These are phyloP conservation scores for Unio pictorum DNA, from an alignment of 2,888 invertebrate species.

Conservation along the genomic window DNA sequence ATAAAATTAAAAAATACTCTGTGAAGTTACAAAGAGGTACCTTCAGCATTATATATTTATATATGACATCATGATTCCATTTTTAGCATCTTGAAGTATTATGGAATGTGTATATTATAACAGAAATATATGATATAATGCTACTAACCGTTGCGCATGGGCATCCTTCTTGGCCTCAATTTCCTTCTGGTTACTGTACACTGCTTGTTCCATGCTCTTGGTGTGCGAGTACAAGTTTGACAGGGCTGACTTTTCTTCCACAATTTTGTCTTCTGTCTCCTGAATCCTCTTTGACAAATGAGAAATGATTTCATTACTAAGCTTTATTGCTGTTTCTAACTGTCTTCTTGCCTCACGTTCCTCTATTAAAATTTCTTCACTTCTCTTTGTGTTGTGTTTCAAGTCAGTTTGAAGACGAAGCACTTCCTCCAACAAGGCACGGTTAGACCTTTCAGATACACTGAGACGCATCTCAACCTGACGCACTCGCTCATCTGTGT, in stretches of 20 bases:
- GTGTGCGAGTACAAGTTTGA: constrained; percentile 63
- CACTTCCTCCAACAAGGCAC: constrained; percentile 70
- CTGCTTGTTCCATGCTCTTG: constrained; percentile 66
- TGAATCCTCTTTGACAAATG: constrained; percentile 63
- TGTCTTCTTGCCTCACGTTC: constrained; percentile 64
- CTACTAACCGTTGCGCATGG: constrained; percentile 53
- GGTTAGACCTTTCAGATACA: constrained; percentile 69
- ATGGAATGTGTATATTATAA: too few relatives aligned
- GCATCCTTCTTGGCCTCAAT: constrained; percentile 57
- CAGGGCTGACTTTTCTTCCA: constrained; percentile 64
- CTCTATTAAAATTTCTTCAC: constrained; percentile 64
- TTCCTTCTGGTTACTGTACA: constrained; percentile 66
- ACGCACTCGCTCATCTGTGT: constrained; percentile 57
- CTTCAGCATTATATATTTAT: not conserved
- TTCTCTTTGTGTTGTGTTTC: constrained; percentile 54
- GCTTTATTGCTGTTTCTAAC: constrained; percentile 63
- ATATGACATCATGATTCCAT: not conserved
- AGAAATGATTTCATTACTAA: constrained; percentile 64
- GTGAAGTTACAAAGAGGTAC: too few relatives aligned
- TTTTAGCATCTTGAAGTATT: not conserved
- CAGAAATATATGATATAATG: too few relatives aligned
- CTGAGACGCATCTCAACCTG: constrained; percentile 66
- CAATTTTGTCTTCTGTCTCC: constrained; percentile 64
- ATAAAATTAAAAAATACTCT: too few relatives aligned
- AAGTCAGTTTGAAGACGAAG: constrained; percentile 68